Evolutionary conservation across 2,113 vertebrate genomes (phyloP).

Genomic region (Leptodactylus fuscus): DNA sequence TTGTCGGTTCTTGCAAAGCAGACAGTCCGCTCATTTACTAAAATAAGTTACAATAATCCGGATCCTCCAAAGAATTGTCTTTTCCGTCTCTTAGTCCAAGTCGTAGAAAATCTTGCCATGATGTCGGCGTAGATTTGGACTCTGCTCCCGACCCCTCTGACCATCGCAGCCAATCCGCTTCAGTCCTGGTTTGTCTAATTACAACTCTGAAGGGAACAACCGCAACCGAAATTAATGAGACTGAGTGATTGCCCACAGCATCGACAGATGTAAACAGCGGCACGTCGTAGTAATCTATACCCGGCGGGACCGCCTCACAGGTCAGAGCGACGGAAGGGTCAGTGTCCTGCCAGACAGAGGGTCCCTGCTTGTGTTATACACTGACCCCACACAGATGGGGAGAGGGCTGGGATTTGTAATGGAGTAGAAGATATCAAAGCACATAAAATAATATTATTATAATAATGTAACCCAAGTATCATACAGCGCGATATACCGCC

Average conservation of each 20-base stretch:
- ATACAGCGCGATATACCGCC: no score
- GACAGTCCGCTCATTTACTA: no score
- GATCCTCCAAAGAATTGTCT: neutral
- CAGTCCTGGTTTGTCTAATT: slow-evolving; percentile 1
- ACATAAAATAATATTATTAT: no score
- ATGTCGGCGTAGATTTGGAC: no score
- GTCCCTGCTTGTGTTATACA: neutral
- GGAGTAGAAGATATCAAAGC: neutral
- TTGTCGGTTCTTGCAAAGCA: no score
- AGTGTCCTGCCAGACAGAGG: neutral
- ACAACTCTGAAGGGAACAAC: slow-evolving; percentile 10
- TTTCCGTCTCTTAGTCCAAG: neutral
- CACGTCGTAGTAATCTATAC: neutral
- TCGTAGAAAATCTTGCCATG: neutral
- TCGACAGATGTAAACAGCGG: neutral
- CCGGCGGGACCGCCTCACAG: neutral
- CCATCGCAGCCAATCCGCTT: slow-evolving; percentile 24
- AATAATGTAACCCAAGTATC: no score
- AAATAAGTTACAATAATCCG: no score
- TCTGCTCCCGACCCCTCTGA: neutral
- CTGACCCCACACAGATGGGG: neutral
- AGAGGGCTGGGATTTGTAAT: neutral
- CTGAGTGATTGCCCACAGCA: neutral
- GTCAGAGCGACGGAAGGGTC: neutral
- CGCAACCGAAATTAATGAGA: neutral